Percentiles rank a stretch among this genome's conserved stretches.
phyloP scores from a whole-genome alignment of 2,113 vertebrate species.

The Ctenodactylus gundi region DNA sequence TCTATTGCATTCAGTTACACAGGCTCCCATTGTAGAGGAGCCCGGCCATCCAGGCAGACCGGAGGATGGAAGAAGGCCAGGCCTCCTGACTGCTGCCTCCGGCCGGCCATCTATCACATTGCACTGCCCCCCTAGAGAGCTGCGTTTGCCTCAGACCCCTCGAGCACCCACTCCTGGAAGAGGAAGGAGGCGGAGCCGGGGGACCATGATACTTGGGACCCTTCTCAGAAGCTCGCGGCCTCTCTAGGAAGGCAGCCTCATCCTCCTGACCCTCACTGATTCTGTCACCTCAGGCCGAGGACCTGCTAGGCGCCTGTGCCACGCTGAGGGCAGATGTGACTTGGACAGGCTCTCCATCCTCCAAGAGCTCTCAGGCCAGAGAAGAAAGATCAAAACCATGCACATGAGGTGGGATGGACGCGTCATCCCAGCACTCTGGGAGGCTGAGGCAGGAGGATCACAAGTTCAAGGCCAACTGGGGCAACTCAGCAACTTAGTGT shows the following conservation, averaged over 20 bases:
- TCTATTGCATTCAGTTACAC: too few relatives aligned
- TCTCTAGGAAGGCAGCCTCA: neutral
- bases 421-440: too few relatives aligned
- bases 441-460: too few relatives aligned
- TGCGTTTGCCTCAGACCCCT: neutral
- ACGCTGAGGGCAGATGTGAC: neutral
- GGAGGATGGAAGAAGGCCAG: neutral
- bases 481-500: too few relatives aligned
- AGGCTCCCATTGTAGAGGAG: too few relatives aligned
- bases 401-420: fast-evolving
- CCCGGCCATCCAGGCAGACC: too few relatives aligned
- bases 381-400: neutral
- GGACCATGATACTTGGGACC: neutral
- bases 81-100: fast-evolving
- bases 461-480: too few relatives aligned
- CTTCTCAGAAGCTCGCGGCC: neutral
- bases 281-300: fast-evolving
- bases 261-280: neutral
- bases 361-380: neutral
- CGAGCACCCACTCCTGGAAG: neutral
- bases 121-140: too few relatives aligned
- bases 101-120: fast-evolving
- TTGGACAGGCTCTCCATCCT: neutral
- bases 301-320: neutral
- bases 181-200: neutral